Evolutionary conservation across 2,797 vertebrate species (phyloP).

Genomic region (Pogonophryne albipinna): DNA sequence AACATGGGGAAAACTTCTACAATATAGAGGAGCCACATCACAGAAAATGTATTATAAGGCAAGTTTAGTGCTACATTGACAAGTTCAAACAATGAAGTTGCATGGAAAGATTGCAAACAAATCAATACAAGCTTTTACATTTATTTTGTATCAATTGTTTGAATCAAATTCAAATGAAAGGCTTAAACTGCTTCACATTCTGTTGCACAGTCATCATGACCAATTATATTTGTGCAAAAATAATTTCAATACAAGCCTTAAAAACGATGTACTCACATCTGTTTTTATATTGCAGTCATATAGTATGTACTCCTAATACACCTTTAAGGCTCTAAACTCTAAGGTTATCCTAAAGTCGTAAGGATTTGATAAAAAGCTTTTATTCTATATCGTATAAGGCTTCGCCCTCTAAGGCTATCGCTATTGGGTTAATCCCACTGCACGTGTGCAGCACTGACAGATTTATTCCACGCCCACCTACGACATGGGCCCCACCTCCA

Average conservation of each 20-base stretch:
- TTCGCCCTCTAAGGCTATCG: no score
- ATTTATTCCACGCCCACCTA: no score
- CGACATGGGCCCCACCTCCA: no score
- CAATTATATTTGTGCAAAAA: neutral
- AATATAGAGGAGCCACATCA: neutral
- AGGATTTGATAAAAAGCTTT: neutral
- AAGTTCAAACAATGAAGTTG: neutral
- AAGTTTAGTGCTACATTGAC: neutral
- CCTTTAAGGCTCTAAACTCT: neutral
- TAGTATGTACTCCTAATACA: neutral
- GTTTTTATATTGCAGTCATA: neutral
- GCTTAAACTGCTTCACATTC: neutral
- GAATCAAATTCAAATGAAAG: slow-evolving; percentile 2
- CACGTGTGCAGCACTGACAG: no score
- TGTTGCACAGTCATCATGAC: neutral
- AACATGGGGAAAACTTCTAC: neutral
- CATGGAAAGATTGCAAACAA: slow-evolving; percentile 3
- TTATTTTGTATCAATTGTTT: neutral
- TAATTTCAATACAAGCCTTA: neutral
- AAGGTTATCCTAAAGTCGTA: neutral
- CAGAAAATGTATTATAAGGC: neutral
- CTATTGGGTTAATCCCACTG: no score
- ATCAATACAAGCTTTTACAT: neutral
- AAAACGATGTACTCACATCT: neutral
- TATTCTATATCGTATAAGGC: no score